A percentile compares a stretch with the other conserved stretches of the same genome.
phyloP scores from a whole-genome alignment of 2,797 vertebrate species.

The Leucoraja ocellata region DNA sequence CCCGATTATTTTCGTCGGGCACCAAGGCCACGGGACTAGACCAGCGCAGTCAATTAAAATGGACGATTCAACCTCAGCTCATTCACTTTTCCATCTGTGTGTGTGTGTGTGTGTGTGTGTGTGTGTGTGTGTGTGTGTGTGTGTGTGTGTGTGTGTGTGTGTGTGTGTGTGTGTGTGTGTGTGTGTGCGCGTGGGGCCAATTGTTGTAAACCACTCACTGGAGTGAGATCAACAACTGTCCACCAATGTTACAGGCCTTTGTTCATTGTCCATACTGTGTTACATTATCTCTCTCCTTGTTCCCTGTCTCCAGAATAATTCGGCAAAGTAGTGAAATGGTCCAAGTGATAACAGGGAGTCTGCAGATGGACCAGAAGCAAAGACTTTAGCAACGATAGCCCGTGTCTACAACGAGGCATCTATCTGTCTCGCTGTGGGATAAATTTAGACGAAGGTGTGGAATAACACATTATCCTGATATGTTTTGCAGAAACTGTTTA shows the following conservation, averaged over 20 bases:
- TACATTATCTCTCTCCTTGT: not conserved
- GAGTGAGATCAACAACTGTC: not conserved
- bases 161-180: no score
- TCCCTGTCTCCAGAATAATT: not conserved
- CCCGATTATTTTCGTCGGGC: not conserved
- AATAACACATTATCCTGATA: constrained; percentile 7
- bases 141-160: no score
- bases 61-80: not conserved
- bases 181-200: no score
- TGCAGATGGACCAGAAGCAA: not conserved
- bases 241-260: not conserved
- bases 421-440: not conserved
- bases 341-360: not conserved
- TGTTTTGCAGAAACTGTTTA: not conserved
- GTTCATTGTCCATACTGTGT: not conserved
- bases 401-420: not conserved
- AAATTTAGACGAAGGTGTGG: not conserved
- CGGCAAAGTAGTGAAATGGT: not conserved
- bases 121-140: no score
- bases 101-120: no score
- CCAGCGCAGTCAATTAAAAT: not conserved
- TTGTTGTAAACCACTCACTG: not conserved
- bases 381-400: constrained; percentile 4
- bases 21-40: not conserved
- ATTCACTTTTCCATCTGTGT: not conserved